Percentiles rank a stretch among this genome's conserved stretches.
These are phyloP conservation scores for Oceanites oceanicus DNA, from an alignment of 2,113 vertebrate genomes.

Conservation along the genomic window DNA sequence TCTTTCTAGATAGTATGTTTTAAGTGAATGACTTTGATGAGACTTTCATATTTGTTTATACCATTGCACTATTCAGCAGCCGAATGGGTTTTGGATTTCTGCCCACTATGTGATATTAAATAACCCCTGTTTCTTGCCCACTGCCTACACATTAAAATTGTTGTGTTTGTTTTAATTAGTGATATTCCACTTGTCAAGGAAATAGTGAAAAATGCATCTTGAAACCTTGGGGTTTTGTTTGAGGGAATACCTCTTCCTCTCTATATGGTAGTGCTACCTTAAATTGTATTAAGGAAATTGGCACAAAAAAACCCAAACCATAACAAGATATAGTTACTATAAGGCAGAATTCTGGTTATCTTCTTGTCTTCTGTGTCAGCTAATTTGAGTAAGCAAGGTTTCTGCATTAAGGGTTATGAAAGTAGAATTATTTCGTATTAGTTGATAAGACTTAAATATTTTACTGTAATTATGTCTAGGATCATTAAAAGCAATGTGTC, in stretches of 20 bases:
- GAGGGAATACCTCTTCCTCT: not conserved
- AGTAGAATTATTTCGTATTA: not conserved
- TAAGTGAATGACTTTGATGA: conserved; percentile 51
- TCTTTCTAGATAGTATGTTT: not conserved
- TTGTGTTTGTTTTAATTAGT: conserved; percentile 52
- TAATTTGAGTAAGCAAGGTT: not conserved
- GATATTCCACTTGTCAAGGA: conserved; percentile 58
- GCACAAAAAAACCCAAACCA: not conserved
- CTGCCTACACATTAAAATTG: conserved; percentile 59
- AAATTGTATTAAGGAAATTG: not conserved
- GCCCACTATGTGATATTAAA: conserved; percentile 67
- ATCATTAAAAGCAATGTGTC: not conserved
- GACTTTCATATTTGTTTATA: conserved; percentile 62
- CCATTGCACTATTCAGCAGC: conserved; percentile 42
- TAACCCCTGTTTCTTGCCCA: conserved; percentile 69
- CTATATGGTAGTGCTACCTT: not conserved
- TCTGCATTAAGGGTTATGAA: not conserved
- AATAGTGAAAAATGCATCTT: conserved; percentile 23
- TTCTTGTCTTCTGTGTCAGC: not conserved
- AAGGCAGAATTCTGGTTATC: not conserved
- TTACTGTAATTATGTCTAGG: not conserved
- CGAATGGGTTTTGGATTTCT: conserved; percentile 71
- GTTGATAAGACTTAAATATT: not conserved
- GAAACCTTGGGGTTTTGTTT: conserved; percentile 3
- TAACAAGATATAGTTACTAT: not conserved